Percentiles rank a stretch among this genome's conserved stretches.
phyloP scores from a whole-genome alignment of 2,888 invertebrate species.

The Colostygia pectinataria region DNA sequence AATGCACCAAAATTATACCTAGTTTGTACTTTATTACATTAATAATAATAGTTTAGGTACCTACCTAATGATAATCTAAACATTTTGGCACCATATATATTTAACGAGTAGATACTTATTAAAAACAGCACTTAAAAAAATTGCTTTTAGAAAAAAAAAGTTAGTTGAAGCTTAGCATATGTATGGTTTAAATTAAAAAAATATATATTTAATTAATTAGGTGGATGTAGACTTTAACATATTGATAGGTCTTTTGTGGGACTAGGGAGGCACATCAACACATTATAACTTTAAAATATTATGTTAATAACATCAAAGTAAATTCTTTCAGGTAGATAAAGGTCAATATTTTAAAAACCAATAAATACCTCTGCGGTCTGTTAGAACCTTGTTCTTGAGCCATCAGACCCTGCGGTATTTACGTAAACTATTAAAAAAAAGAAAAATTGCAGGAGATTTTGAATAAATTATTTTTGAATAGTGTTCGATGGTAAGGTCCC shows the following conservation, averaged over 20 bases:
- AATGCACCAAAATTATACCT: slow-evolving; percentile 23
- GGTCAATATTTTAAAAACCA: slow-evolving; percentile 28
- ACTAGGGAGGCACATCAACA: slow-evolving; percentile 71
- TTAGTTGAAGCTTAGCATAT: too few relatives aligned
- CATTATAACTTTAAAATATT: slow-evolving; percentile 30
- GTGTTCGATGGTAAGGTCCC: slow-evolving; percentile 51
- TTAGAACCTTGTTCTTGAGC: slow-evolving; percentile 79
- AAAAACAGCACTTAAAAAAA: too few relatives aligned
- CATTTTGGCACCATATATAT: slow-evolving; percentile 25
- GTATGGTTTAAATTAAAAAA: too few relatives aligned
- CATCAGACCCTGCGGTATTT: slow-evolving; percentile 75
- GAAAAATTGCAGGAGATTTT: neutral
- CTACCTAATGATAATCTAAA: slow-evolving; percentile 11
- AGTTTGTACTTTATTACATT: neutral
- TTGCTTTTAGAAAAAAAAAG: too few relatives aligned
- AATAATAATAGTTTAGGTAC: slow-evolving; percentile 9
- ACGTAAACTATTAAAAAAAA: slow-evolving; percentile 26
- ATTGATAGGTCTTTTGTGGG: slow-evolving; percentile 55
- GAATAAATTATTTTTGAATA: slow-evolving; percentile 11
- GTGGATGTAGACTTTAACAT: slow-evolving; percentile 60
- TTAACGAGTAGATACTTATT: slow-evolving; percentile 10
- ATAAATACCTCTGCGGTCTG: slow-evolving; percentile 72
- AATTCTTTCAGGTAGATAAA: slow-evolving; percentile 23
- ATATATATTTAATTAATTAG: neutral
- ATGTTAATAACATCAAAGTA: slow-evolving; percentile 10